These are phyloP conservation scores for Eleginops maclovinus DNA, from an alignment of 2,113 vertebrate species.

Conservation along the genomic window DNA sequence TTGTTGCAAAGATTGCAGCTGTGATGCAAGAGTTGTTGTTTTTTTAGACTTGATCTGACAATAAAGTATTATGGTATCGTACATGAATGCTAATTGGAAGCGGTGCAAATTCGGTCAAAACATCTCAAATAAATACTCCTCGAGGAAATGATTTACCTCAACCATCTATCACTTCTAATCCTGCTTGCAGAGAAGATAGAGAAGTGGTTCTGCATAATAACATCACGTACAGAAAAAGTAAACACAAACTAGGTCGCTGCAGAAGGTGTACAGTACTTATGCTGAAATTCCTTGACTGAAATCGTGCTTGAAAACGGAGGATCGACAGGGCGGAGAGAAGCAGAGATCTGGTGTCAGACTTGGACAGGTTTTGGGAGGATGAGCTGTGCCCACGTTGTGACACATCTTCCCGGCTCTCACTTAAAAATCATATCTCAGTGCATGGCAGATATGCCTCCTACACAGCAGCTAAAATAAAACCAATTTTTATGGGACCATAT, in stretches of 20 bases:
- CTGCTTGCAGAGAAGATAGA: not conserved
- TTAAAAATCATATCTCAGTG: constrained; percentile 20
- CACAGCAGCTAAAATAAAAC: constrained; percentile 50
- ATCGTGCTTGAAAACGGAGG: not conserved
- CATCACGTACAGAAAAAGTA: not conserved
- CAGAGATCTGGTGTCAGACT: not conserved
- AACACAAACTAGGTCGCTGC: constrained; percentile 5
- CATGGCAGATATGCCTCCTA: constrained; percentile 51
- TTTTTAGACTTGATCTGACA: too few relatives aligned
- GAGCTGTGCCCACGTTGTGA: constrained; percentile 49
- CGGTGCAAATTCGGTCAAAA: too few relatives aligned
- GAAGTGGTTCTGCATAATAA: constrained; percentile 11
- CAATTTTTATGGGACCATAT: constrained; percentile 33
- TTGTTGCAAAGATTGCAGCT: too few relatives aligned
- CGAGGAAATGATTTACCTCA: not conserved
- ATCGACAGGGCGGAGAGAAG: constrained; percentile 3
- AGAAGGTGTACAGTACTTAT: constrained; percentile 1
- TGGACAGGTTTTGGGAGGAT: constrained; percentile 24
- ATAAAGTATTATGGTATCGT: too few relatives aligned
- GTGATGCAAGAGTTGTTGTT: too few relatives aligned
- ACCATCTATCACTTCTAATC: not conserved
- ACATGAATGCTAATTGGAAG: too few relatives aligned
- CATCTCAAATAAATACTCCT: too few relatives aligned
- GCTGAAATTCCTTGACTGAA: not conserved
- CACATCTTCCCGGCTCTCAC: constrained; percentile 38